A percentile compares a stretch with the other conserved stretches of the same genome.
Evolutionary conservation across 2,113 vertebrate species (phyloP).

Genomic region (Pelusios castaneus): DNA sequence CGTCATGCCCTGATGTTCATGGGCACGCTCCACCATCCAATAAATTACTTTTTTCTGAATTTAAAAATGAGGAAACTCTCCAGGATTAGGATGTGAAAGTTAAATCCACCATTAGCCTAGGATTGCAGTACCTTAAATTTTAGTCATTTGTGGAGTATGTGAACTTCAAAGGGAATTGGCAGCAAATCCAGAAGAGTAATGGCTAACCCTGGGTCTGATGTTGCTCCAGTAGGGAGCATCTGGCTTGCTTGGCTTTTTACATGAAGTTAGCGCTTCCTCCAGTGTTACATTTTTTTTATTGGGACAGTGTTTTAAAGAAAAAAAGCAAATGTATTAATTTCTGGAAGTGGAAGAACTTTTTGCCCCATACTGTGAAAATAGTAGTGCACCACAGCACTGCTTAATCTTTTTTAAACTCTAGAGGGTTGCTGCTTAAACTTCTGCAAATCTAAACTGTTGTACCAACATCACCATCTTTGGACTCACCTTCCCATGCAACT

Average conservation of each 20-base stretch:
- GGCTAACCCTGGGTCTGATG: neutral
- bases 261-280: neutral
- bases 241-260: neutral
- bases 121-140: neutral
- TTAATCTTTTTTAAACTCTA: neutral
- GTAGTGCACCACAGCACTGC: fast-evolving
- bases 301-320: neutral
- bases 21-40: slow-evolving; percentile 20
- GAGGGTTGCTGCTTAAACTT: slow-evolving; percentile 46
- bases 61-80: neutral
- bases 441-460: slow-evolving; percentile 19
- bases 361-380: neutral
- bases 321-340: neutral
- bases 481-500: slow-evolving; percentile 41
- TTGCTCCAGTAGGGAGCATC: neutral
- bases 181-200: neutral
- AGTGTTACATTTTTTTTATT: neutral
- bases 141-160: neutral
- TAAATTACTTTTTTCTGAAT: slow-evolving; percentile 4
- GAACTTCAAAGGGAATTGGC: neutral
- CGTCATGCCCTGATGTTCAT: slow-evolving; percentile 20
- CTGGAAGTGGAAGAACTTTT: neutral
- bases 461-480: slow-evolving; percentile 28
- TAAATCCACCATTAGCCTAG: neutral
- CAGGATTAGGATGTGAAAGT: slow-evolving; percentile 30